Base-by-base conservation (phyloP, 1,140 invertebrate species). In the Adelges cooleyi region DNA sequence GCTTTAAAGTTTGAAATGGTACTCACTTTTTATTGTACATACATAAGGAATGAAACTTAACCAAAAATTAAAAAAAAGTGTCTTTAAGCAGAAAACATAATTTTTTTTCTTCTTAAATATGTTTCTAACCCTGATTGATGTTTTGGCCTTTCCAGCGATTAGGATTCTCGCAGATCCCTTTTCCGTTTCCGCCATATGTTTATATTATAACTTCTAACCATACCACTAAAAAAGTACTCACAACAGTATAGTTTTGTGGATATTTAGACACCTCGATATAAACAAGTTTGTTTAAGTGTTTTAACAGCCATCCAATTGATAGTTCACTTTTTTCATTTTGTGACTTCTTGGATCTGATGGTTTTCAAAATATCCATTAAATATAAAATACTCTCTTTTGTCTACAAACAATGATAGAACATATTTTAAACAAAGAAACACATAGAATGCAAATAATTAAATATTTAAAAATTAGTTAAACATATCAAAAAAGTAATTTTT, bases 351-450 rank as follows among this genome's bases (percentile, higher is more conserved):
- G 73, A 62, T 73, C 71, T 52, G 52, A 72, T 68, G 75, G 79
- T 65, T 68, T 73, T 69, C 3, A 71, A 49, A 71, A 71, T 78
- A 72, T 80, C 81, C 0, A 82, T 81, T 18, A 89, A 74, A 69
- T 82, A 86, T 10, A 89, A 76, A 46, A 90, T 74, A 73, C 89
- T 86, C 72, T 87, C 88, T 3, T 85, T 77, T 17, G 77, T 71
- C 75, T 77, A 66, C 62, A 67, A 70, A 46, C 23, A 40, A n/a
- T 46, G 18, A n/a, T 42, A 13, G 46, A 38, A 46, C 11, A 33
- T 6, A 33, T 33, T 33, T 33, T 33, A 33, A 29, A 50, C 13
- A 3, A 46, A n/a, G 9, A 44, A 53, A 53, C 10, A 17, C 20
- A 40, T 18, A 42, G 33, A 52, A 9, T 53, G 8, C 36, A 1